Evolutionary conservation across 2,113 vertebrate genomes (phyloP).

Genomic region (Gymnorhina tibicen): DNA sequence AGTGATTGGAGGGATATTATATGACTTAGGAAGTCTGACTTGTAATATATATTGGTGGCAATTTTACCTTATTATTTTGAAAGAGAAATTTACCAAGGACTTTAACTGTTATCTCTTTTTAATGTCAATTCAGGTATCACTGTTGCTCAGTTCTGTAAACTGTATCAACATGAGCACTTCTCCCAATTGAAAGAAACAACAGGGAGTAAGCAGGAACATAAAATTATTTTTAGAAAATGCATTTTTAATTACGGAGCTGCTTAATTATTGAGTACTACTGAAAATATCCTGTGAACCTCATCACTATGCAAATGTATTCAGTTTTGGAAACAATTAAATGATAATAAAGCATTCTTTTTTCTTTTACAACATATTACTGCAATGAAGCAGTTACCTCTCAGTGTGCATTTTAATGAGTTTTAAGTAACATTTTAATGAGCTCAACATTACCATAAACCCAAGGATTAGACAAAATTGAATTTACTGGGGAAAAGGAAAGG

Average conservation of each 20-base stretch:
- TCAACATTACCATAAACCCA: constrained; percentile 89
- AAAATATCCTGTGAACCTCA: constrained; percentile 72
- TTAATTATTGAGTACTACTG: constrained; percentile 78
- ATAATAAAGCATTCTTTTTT: constrained; percentile 87
- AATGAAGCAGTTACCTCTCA: constrained; percentile 93
- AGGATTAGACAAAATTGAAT: constrained; percentile 88
- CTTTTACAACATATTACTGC: constrained; percentile 85
- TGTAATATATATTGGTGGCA: not conserved
- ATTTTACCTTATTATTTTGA: not conserved
- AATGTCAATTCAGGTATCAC: not conserved
- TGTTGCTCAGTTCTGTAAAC: not conserved
- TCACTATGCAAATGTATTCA: constrained; percentile 90
- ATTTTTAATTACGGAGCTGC: constrained; percentile 79
- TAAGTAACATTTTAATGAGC: constrained; percentile 96
- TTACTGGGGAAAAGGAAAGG: constrained; percentile 71
- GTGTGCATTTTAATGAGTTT: constrained; percentile 93
- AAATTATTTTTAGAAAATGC: constrained; percentile 74
- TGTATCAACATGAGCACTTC: constrained; percentile 31
- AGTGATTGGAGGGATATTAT: not conserved
- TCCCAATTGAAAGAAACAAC: constrained; percentile 56
- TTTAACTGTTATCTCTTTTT: not conserved
- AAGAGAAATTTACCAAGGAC: not conserved
- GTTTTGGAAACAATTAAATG: constrained; percentile 88
- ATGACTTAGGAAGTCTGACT: not conserved
- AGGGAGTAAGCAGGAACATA: constrained; percentile 58